phyloP scores from a whole-genome alignment of 2,113 vertebrate genomes.

The Arvicanthis niloticus region DNA sequence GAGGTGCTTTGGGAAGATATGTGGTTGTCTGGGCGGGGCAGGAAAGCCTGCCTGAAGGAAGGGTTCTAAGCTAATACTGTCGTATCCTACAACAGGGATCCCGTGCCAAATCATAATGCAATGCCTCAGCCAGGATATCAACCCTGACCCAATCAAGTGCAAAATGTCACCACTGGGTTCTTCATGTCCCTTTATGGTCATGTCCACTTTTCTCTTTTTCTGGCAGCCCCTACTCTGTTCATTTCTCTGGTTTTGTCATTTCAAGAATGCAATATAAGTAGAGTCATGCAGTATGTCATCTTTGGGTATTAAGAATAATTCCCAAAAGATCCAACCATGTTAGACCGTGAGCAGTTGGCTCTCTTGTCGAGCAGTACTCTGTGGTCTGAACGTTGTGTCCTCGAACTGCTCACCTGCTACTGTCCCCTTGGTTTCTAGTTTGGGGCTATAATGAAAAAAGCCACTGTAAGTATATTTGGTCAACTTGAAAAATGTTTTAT shows the following conservation, averaged over 20 bases:
- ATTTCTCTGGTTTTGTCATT: neutral
- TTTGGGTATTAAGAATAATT: neutral
- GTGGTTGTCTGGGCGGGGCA: neutral
- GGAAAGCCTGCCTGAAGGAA: neutral
- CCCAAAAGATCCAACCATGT: neutral
- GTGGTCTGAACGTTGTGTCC: neutral
- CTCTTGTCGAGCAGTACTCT: neutral
- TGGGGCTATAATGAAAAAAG: neutral
- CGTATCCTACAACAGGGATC: neutral
- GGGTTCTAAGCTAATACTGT: neutral
- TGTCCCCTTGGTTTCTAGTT: neutral
- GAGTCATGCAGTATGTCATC: neutral
- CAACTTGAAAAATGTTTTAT: neutral
- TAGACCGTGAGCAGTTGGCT: neutral
- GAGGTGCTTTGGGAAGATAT: constrained; percentile 4
- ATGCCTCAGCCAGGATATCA: neutral
- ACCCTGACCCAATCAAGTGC: neutral
- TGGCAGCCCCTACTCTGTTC: neutral
- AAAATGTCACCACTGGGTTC: neutral
- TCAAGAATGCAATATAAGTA: neutral
- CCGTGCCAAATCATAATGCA: neutral
- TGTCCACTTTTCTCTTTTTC: neutral
- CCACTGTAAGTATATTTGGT: neutral
- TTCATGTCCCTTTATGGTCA: neutral
- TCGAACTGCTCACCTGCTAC: neutral